Conservation (phyloP, 1,140 invertebrate genomes). For the Caenorhabditis remanei region DNA sequence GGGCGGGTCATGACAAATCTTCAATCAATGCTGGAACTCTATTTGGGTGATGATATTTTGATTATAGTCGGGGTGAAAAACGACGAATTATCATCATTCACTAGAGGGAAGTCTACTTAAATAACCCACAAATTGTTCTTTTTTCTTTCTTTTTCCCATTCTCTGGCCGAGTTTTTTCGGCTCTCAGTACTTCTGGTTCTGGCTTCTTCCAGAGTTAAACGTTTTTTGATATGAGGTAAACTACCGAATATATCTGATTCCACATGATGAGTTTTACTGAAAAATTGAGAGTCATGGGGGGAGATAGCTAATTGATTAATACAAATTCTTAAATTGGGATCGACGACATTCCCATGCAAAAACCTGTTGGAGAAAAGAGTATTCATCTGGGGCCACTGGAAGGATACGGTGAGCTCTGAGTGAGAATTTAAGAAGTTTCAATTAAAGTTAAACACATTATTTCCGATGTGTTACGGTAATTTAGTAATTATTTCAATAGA, state of each 20-base stretch:
- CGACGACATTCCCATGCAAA: constrained; percentile 43
- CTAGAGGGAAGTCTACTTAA: not conserved
- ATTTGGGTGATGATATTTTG: too few species aligned
- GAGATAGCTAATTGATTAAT: not conserved
- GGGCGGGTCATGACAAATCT: too few species aligned
- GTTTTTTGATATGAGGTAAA: constrained; percentile 24
- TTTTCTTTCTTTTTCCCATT: constrained; percentile 37
- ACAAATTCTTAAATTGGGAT: constrained; percentile 22
- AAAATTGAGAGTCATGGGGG: not conserved
- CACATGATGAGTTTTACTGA: constrained; percentile 10
- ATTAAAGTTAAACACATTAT: too few species aligned
- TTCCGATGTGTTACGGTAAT: not conserved
- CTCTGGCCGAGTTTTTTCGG: constrained; percentile 29
- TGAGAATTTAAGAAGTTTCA: too few species aligned
- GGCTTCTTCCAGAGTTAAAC: not conserved
- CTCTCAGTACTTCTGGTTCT: not conserved
- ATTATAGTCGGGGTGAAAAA: not conserved
- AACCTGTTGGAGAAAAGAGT: constrained; percentile 23
- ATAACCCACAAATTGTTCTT: constrained; percentile 47
- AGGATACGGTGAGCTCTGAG: constrained; percentile 19
- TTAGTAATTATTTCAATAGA: not conserved
- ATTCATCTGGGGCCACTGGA: constrained; percentile 14
- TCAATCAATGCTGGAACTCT: too few species aligned
- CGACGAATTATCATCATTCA: not conserved
- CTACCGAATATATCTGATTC: constrained; percentile 35